Evolutionary conservation across 2,113 vertebrate genomes (phyloP), one percentile per base, ranked within the genome.

Genomic region (Oreocharis arfaki): DNA sequence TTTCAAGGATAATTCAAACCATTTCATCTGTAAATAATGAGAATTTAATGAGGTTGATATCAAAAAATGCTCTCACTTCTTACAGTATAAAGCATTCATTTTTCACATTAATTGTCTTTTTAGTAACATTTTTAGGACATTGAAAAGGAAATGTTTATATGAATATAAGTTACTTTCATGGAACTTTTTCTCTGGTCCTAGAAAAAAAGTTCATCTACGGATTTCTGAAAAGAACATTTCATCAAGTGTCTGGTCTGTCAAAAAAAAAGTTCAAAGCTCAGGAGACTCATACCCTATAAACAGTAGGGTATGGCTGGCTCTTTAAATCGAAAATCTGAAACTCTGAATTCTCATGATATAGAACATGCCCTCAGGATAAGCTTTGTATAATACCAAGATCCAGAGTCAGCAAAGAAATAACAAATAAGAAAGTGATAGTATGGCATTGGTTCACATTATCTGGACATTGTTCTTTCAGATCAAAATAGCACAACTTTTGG

Each of bases 1-100:
- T 81, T 92, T 61, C 52, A 90, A 91, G 57, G 70, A 79, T 92
- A 95, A 97, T 96, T 97, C 89, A 95, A 95, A 93, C 39, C 3
- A 49, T 84, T 96, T 97, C 67, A 94, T 96, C 91, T 97, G 96
- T 97, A 98, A 98, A 97, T 97, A 97, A 97, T 96, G 81, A 97
- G 94, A 91, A 91, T 97, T 97, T 97, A 97, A 97, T 97, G 96
- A 97, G 61, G 67, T 37, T 96, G 63, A 70, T 95, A 94, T 90
- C 93, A 47, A 65, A 95, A 97, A 93, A 90, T 4, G 37, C 11
- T 96, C 24, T 94, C 52, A 85, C 89, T 96, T 96, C 75, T 94
- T 96, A 69, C 37, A 79, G 61, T 57, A 87, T 52, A 84, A 89
- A 87, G 32, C 18, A 52, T 95, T 95, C 19, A 92, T 95, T 97